Conservation (phyloP, 2,888 invertebrate species). For the Scelioninae gen. 1 region DNA sequence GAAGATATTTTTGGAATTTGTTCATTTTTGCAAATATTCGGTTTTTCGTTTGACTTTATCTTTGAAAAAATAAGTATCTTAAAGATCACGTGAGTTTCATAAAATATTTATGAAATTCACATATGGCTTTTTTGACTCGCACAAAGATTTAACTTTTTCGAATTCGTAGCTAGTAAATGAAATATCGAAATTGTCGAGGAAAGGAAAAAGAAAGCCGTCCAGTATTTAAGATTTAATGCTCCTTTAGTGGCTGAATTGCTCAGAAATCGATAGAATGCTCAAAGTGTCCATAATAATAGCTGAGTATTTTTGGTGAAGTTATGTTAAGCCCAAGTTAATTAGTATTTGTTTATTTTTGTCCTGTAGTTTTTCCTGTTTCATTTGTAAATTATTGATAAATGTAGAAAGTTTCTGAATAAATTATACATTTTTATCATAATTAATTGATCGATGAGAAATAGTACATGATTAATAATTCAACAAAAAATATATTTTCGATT, state of each 20-base stretch:
- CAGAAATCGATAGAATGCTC: conserved; percentile 64
- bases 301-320: conserved; percentile 78
- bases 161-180: conserved; percentile 66
- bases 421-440: conserved; percentile 4
- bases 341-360: conserved; percentile 41
- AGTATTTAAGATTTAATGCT: conserved; percentile 47
- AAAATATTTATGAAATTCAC: conserved; percentile 7
- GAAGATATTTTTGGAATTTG: background rate
- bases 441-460: no score
- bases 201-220: conserved; percentile 50
- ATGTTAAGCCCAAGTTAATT: background rate
- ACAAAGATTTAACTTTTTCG: conserved; percentile 38
- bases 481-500: no score
- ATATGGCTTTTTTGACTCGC: conserved; percentile 13
- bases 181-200: conserved; percentile 36
- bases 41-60: background rate
- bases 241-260: conserved; percentile 66
- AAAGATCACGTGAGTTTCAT: conserved; percentile 19
- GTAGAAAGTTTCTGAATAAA: background rate
- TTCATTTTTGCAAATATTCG: background rate
- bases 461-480: no score
- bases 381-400: no score
- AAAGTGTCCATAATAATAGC: conserved; percentile 83
- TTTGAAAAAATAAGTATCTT: conserved; percentile 9
- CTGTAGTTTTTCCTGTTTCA: no score